phyloP scores from a whole-genome alignment of 1,140 invertebrate genomes.

The Drosophila pachea region DNA sequence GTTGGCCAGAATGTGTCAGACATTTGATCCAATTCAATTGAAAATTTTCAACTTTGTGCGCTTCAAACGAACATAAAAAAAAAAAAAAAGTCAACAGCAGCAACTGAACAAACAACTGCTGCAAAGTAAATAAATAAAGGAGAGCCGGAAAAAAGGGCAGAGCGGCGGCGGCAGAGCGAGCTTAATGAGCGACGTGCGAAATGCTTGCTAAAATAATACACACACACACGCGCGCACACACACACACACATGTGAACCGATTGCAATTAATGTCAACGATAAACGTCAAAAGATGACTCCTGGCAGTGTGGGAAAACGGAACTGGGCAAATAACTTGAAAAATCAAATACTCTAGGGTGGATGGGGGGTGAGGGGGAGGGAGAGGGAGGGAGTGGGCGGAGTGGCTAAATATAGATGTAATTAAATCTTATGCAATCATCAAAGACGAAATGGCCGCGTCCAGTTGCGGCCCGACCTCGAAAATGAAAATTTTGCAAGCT shows the following conservation, averaged over 20 bases:
- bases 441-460: too few species aligned
- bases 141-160: background rate
- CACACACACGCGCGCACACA: constrained; percentile 9
- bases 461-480: background rate
- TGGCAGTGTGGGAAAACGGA: constrained; percentile 9
- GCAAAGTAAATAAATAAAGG: constrained; percentile 32
- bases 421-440: too few species aligned
- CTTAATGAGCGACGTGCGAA: background rate
- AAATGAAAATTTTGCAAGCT: background rate
- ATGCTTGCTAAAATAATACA: constrained; percentile 30
- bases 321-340: background rate
- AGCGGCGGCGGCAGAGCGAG: background rate
- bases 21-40: constrained; percentile 19
- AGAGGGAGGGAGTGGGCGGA: too few species aligned
- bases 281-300: constrained; percentile 33
- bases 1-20: too few species aligned
- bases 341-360: background rate
- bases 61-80: constrained; percentile 8
- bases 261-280: constrained; percentile 55
- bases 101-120: constrained; percentile 36
- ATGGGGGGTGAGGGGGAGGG: too few species aligned
- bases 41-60: constrained; percentile 31
- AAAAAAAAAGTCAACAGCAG: constrained; percentile 33
- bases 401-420: too few species aligned
- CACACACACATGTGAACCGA: background rate